A percentile compares a stretch with the other conserved stretches of the same genome.
Evolutionary conservation across 2,797 vertebrate genomes (phyloP).

Genomic region (Sebastes matsubarae): DNA sequence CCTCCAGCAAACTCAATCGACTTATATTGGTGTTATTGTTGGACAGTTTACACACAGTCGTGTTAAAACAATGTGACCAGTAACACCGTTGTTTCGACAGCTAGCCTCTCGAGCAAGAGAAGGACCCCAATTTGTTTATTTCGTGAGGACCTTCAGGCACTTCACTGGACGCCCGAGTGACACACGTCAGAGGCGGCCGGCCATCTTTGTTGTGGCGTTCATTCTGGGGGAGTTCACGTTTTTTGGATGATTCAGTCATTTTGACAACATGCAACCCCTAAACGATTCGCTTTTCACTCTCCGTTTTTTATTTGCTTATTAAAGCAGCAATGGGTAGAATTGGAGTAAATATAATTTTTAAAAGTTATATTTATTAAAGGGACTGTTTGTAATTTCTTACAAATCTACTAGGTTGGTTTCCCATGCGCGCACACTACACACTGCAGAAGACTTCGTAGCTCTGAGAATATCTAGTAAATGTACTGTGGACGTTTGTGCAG

Average conservation of each 20-base stretch:
- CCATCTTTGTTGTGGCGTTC: conserved; percentile 63
- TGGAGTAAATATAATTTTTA: no score
- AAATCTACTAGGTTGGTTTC: no score
- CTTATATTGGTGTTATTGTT: neutral
- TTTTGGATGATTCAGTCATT: neutral
- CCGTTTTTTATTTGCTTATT: neutral
- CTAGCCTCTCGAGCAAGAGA: conserved; percentile 46
- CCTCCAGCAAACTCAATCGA: neutral
- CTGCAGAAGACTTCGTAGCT: no score
- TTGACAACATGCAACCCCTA: neutral
- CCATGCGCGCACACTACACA: no score
- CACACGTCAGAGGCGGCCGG: conserved; percentile 12
- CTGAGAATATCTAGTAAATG: no score
- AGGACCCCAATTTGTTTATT: conserved; percentile 83
- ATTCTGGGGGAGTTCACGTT: neutral
- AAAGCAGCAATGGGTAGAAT: no score
- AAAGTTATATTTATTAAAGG: no score
- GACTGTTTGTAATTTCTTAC: no score
- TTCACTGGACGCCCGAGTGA: conserved; percentile 30
- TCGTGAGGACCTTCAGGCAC: conserved; percentile 81
- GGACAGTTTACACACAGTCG: conserved; percentile 7
- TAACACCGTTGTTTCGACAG: conserved; percentile 26
- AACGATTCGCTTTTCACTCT: neutral
- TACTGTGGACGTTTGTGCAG: no score
- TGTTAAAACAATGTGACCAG: conserved; percentile 60